Evolutionary conservation across 2,113 vertebrate species (phyloP), one percentile per base, ranked within the genome.

Genomic region (Zapornia atra): DNA sequence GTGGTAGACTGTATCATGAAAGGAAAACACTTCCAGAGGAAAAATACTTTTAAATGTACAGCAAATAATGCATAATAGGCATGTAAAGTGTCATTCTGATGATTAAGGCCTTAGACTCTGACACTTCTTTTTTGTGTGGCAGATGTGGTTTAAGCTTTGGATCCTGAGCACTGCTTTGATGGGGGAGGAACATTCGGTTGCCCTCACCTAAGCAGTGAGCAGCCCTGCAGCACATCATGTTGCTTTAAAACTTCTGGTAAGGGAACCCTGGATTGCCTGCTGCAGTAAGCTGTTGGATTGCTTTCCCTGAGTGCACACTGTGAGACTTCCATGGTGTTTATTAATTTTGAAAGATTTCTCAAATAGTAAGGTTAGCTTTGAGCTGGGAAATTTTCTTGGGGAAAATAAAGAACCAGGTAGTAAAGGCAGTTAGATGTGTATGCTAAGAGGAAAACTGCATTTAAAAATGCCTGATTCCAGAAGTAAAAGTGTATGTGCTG

Each of bases 311-410:
- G 36, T 68, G 36, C 78, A 28, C 10, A 10, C 48, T 25, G 12
- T 1, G 1, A n/a, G n/a, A 33, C 12, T 82, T 56, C 25, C 16
- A 15, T n/a, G 40, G 48, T 1, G 0, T 51, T 73, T 54, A 31
- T 69, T 69, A 59, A 44, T 82, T 86, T 59, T 59, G 19, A 82
- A 86, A 40, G 63, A 38, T 53, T 79, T 69, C 60, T 95, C 26
- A 59, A 70, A 83, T 64, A 34, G 60, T 18, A 12, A 26, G 8
- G 28, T 34, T 71, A 81, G 7, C 34, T 77, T 51, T 7, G 34
- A 57, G 44, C 7, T 46, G 44, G 44, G 44, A 9, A 46, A 44
- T 18, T 44, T 44, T 17, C 44, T 44, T 25, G 44, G 19, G 4
- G 9, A 1, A 1, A 12, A 12, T 16, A 19, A 24, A 25, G 5